phyloP scores from a whole-genome alignment of 1,140 invertebrate genomes.

The Bicyclus anynana region DNA sequence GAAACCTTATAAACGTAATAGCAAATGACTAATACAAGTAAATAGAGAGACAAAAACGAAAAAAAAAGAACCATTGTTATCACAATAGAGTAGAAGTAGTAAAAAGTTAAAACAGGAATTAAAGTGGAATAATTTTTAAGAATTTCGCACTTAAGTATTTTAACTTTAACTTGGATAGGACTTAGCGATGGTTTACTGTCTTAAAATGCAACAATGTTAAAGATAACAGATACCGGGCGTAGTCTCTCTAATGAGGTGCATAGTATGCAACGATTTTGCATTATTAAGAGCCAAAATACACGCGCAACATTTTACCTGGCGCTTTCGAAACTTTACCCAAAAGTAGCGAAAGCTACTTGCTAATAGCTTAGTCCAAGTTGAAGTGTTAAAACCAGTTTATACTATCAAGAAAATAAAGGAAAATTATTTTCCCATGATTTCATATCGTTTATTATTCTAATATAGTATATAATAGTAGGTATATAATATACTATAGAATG shows the following conservation, averaged over 20 bases:
- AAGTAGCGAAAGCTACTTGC: slow-evolving; percentile 2
- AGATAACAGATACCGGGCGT: neutral
- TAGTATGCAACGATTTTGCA: slow-evolving; percentile 8
- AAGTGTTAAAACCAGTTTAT: neutral
- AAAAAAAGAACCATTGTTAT: too few species aligned
- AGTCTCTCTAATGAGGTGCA: neutral
- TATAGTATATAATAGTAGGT: too few species aligned
- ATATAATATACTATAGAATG: too few species aligned
- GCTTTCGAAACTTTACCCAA: slow-evolving; percentile 1
- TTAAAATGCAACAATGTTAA: slow-evolving; percentile 2
- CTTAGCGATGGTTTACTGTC: neutral
- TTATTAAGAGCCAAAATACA: slow-evolving; percentile 6
- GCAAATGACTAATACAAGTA: too few species aligned
- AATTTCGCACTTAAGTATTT: neutral
- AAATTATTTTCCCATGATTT: too few species aligned
- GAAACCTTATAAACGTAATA: too few species aligned
- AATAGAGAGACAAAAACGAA: too few species aligned
- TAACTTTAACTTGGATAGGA: neutral
- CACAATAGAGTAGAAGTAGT: too few species aligned
- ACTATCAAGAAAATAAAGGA: neutral
- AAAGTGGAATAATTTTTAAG: neutral
- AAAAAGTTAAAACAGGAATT: too few species aligned
- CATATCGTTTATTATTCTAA: too few species aligned
- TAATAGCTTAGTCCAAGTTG: slow-evolving; percentile 3
- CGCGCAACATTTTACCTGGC: slow-evolving; percentile 1